These are phyloP conservation scores for Hymenochirus boettgeri DNA, from an alignment of 2,113 vertebrate species.

Conservation along the genomic window DNA sequence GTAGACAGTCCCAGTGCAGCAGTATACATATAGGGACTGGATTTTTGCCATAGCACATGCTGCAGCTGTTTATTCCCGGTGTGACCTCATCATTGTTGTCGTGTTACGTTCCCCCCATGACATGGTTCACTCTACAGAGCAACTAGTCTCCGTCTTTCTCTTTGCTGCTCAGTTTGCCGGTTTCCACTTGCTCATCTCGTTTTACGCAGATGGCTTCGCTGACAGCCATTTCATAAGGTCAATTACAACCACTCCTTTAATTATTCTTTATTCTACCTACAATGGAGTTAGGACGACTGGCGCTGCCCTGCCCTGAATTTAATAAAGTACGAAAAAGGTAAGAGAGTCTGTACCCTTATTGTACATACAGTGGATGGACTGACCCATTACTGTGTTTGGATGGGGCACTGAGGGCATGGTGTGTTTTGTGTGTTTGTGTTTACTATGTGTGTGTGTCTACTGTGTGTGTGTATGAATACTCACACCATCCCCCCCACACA, in stretches of 20 bases:
- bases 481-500: too few relatives aligned
- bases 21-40: constrained; percentile 9
- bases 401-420: too few relatives aligned
- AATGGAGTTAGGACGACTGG: constrained; percentile 26
- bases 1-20: constrained; percentile 21
- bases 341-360: neutral
- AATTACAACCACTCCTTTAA: neutral
- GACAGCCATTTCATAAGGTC: neutral
- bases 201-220: constrained; percentile 5
- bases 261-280: neutral
- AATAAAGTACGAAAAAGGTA: constrained; percentile 28
- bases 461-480: too few relatives aligned
- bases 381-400: too few relatives aligned
- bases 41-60: constrained; percentile 14
- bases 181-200: neutral
- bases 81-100: constrained; percentile 38
- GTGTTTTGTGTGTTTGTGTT: too few relatives aligned
- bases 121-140: constrained; percentile 15
- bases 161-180: constrained; percentile 10
- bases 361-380: too few relatives aligned
- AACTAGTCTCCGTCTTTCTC: constrained; percentile 19
- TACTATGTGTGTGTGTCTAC: too few relatives aligned
- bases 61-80: constrained; percentile 21
- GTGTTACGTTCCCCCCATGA: constrained; percentile 18
- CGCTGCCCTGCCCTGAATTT: constrained; percentile 27